phyloP scores from a whole-genome alignment of 1,140 invertebrate species.

The Wiebesia pumilae region DNA sequence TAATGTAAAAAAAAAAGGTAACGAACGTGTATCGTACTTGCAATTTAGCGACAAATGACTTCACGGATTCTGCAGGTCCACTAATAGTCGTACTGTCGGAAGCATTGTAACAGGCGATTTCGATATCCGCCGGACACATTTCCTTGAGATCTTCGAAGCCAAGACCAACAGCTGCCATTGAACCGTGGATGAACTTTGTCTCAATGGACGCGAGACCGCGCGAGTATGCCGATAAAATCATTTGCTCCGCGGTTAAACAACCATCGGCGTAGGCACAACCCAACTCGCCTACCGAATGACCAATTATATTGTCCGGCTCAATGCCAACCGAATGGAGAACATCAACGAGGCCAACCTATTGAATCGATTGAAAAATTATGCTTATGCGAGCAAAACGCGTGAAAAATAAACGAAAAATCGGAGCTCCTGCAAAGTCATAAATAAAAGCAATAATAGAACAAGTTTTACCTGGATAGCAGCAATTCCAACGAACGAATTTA shows the following conservation, averaged over 20 bases:
- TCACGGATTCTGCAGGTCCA: constrained; percentile 77
- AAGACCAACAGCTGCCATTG: constrained; percentile 89
- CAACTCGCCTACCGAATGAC: constrained; percentile 87
- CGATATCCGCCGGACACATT: constrained; percentile 76
- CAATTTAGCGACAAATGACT: constrained; percentile 68
- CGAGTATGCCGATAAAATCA: constrained; percentile 87
- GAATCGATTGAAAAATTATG: constrained; percentile 24
- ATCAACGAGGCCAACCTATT: constrained; percentile 84
- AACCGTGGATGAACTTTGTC: constrained; percentile 83
- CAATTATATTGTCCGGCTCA: constrained; percentile 84
- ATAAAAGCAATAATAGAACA: neutral
- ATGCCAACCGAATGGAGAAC: constrained; percentile 80
- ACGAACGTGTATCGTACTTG: constrained; percentile 65
- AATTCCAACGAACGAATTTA: constrained; percentile 94
- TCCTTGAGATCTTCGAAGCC: constrained; percentile 77
- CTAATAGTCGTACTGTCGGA: constrained; percentile 83
- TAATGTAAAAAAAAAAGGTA: neutral
- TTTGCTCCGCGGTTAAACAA: constrained; percentile 86
- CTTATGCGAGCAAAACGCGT: neutral
- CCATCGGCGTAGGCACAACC: constrained; percentile 91
- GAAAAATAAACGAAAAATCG: neutral
- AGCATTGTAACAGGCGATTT: constrained; percentile 84
- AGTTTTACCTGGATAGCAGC: constrained; percentile 85
- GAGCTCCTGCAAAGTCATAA: neutral
- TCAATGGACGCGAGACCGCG: constrained; percentile 89